Percentiles rank a stretch among this genome's conserved stretches.
phyloP scores from a whole-genome alignment of 1,140 invertebrate species.

The Drosophila sproati region DNA sequence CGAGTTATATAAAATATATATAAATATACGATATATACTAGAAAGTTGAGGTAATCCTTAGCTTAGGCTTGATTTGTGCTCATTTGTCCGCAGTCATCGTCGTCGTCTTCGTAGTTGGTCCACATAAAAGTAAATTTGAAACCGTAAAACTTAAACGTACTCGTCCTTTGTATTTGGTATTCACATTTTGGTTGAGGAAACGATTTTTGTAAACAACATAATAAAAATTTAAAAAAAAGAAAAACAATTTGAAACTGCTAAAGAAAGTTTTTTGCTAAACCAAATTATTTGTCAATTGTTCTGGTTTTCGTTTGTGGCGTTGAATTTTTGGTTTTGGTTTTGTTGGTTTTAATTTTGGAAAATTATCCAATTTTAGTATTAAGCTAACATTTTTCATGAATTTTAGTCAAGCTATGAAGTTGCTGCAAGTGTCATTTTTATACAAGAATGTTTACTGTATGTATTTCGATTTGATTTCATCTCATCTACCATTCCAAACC shows the following conservation, averaged over 20 bases:
- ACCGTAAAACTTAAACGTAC: conserved; percentile 29
- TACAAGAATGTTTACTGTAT: conserved; percentile 51
- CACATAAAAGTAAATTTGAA: conserved; percentile 22
- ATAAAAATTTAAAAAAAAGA: conserved; percentile 24
- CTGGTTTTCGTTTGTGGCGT: conserved; percentile 37
- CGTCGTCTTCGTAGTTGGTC: conserved; percentile 44
- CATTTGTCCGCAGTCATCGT: conserved; percentile 44
- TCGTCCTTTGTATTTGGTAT: conserved; percentile 64
- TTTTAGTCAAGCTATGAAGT: conserved; percentile 84
- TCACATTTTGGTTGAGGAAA: conserved; percentile 74
- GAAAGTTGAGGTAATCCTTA: conserved; percentile 26
- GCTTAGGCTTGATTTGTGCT: conserved; percentile 47
- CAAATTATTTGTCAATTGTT: conserved; percentile 39
- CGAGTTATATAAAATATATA: background rate
- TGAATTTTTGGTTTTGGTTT: conserved; percentile 19
- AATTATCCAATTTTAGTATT: conserved; percentile 60
- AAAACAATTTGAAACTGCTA: conserved; percentile 6
- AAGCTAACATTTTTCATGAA: conserved; percentile 77
- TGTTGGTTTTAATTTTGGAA: conserved; percentile 26
- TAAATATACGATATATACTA: conserved; percentile 15
- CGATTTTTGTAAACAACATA: conserved; percentile 69
- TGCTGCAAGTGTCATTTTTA: conserved; percentile 82
- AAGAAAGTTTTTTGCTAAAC: conserved; percentile 61
- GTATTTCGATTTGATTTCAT: conserved; percentile 30
- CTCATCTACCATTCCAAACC: conserved; percentile 9